Percentiles rank a stretch among this genome's conserved stretches.
Conservation (phyloP, 2,888 invertebrate species). For the Nephrotoma appendiculata region DNA sequence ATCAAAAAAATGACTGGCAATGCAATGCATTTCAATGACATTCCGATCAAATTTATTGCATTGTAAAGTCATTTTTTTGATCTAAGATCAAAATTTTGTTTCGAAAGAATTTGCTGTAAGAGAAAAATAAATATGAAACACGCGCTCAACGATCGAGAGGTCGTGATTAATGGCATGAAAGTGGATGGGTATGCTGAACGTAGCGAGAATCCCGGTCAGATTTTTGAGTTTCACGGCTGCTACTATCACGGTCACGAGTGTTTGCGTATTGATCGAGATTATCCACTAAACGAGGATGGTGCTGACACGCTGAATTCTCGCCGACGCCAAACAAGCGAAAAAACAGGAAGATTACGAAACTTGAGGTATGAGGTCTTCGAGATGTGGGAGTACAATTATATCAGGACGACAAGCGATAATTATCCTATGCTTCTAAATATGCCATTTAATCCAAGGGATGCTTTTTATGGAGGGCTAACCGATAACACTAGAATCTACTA, state of each 20-base stretch:
- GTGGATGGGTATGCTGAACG: neutral
- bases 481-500: too few relatives aligned
- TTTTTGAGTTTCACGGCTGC: neutral
- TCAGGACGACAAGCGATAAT: neutral
- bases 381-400: neutral
- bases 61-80: too few relatives aligned
- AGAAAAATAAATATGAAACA: neutral
- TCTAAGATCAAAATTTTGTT: too few relatives aligned
- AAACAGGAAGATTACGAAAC: neutral
- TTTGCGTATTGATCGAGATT: too few relatives aligned
- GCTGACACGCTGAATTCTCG: neutral
- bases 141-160: neutral
- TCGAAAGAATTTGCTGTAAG: too few relatives aligned
- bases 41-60: too few relatives aligned
- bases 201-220: neutral
- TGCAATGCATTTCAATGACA: too few relatives aligned
- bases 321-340: neutral
- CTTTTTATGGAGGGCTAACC: neutral
- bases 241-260: neutral
- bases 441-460: neutral
- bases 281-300: neutral
- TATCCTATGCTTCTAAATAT: neutral
- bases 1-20: too few relatives aligned
- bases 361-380: neutral
- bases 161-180: neutral